These are phyloP conservation scores for Pseudonaja textilis DNA, from an alignment of 2,113 vertebrate genomes.

Conservation along the genomic window DNA sequence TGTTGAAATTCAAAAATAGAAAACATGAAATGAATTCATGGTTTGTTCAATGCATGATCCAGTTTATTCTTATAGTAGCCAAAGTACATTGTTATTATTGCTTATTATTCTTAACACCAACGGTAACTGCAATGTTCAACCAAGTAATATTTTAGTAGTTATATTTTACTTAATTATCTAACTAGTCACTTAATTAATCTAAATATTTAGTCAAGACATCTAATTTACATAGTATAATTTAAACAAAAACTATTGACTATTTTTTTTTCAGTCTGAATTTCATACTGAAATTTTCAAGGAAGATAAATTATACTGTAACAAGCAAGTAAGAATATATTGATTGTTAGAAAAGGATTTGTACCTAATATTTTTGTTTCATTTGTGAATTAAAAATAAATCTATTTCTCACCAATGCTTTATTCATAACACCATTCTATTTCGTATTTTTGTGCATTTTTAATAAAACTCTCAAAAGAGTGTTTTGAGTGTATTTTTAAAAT, in stretches of 20 bases:
- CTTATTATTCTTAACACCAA: neutral
- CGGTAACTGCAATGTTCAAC: neutral
- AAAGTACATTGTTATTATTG: neutral
- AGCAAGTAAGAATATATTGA: neutral
- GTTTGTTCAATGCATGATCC: constrained; percentile 5
- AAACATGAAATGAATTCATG: constrained; percentile 13
- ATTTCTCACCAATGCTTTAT: neutral
- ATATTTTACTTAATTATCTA: neutral
- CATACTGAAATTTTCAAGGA: neutral
- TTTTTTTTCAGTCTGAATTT: neutral
- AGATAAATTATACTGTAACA: neutral
- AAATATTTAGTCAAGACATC: neutral
- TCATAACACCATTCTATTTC: neutral
- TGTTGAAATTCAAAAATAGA: constrained; percentile 10
- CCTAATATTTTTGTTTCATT: neutral
- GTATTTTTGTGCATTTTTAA: neutral
- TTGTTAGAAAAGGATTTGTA: neutral
- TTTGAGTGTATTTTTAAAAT: neutral
- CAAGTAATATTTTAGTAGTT: neutral
- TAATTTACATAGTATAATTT: neutral
- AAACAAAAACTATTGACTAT: neutral
- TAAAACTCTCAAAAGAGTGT: neutral
- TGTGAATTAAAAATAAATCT: neutral
- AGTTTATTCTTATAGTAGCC: neutral
- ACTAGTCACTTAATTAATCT: neutral